Conservation (phyloP, 2,113 vertebrate species). For the Epinephelus fuscoguttatus region DNA sequence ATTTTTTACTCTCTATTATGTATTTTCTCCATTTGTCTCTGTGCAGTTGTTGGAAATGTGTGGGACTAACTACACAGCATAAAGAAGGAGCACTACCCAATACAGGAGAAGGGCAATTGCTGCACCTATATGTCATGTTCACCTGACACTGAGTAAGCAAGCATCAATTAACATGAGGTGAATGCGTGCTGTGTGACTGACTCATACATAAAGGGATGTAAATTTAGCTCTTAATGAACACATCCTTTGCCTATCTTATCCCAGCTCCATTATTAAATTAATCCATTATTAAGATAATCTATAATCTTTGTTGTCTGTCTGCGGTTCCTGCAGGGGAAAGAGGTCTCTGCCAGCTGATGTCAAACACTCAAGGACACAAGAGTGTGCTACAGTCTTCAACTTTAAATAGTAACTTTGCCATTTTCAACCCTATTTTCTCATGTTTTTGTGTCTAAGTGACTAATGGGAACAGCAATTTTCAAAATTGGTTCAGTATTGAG, state of each 20-base stretch:
- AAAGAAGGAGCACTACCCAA: no score
- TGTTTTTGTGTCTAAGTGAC: no score
- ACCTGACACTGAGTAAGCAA: background rate
- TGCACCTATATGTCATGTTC: background rate
- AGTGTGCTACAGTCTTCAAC: background rate
- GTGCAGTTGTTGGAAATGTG: constrained; percentile 1
- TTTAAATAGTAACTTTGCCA: background rate
- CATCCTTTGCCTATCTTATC: background rate
- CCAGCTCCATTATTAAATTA: background rate
- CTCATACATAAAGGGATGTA: background rate
- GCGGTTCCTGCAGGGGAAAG: background rate
- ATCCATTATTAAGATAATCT: background rate
- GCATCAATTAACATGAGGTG: background rate
- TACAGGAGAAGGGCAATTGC: background rate
- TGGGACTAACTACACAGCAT: background rate
- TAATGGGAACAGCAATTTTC: no score
- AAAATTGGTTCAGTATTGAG: no score
- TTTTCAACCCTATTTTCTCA: no score
- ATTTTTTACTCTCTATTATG: background rate
- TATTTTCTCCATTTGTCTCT: constrained; percentile 9
- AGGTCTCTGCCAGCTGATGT: background rate
- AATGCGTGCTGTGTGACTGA: background rate
- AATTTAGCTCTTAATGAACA: background rate
- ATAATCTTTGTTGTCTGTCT: background rate
- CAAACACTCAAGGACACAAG: background rate